Evolutionary conservation across 2,797 vertebrate genomes (phyloP).

Genomic region (Brachyrhaphis roseni): DNA sequence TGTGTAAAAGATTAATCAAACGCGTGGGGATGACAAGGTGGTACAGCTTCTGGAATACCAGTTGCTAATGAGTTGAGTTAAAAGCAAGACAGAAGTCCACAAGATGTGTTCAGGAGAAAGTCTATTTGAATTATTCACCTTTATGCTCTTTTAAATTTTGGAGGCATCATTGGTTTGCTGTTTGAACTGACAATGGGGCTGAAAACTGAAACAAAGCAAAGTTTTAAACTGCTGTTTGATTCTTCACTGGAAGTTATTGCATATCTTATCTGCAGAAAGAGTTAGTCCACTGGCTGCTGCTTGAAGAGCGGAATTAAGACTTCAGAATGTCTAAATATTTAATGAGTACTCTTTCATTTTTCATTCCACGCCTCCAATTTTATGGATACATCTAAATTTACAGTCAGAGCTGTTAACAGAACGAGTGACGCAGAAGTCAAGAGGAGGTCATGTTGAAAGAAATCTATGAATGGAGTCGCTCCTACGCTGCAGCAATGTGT

Average conservation of each 20-base stretch:
- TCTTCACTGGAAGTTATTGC: background rate
- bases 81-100: background rate
- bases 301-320: background rate
- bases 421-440: conserved; percentile 35
- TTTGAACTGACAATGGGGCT: background rate
- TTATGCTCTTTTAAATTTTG: background rate
- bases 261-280: background rate
- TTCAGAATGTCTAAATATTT: conserved; percentile 38
- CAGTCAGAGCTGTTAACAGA: conserved; percentile 8
- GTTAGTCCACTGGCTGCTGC: background rate
- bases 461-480: conserved; percentile 74
- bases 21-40: background rate
- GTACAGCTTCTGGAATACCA: background rate
- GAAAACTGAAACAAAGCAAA: background rate
- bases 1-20: background rate
- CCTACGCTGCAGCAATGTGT: conserved; percentile 58
- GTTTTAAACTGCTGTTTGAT: background rate
- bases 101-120: background rate
- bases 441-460: conserved; percentile 39
- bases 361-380: conserved; percentile 14
- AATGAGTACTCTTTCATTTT: conserved; percentile 17
- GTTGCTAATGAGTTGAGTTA: background rate
- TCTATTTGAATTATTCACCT: background rate
- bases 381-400: conserved; percentile 42
- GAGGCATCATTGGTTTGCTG: background rate